A percentile compares a stretch with the other conserved stretches of the same genome.
Evolutionary conservation across 2,113 vertebrate genomes (phyloP).

Genomic region (Leptobrachium ailaonicum): DNA sequence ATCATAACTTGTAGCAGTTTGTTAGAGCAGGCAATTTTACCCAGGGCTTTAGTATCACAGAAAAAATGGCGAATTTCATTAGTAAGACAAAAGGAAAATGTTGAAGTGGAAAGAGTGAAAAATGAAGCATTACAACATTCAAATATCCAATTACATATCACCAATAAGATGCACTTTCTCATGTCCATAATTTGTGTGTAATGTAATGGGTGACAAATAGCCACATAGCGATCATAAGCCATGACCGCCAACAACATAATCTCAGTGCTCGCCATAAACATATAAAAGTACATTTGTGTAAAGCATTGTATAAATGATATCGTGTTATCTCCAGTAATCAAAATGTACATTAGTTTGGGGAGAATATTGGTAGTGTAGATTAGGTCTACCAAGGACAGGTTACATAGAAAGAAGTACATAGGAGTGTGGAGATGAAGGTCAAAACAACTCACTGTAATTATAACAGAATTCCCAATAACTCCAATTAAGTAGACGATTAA

Average conservation of each 20-base stretch:
- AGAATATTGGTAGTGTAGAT: conserved; percentile 23
- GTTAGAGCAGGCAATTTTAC: conserved; percentile 50
- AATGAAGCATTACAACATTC: neutral
- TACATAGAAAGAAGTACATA: conserved; percentile 48
- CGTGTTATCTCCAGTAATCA: neutral
- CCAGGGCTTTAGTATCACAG: conserved; percentile 52
- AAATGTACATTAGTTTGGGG: conserved; percentile 9
- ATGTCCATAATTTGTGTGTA: neutral
- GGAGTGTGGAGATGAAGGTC: conserved; percentile 35
- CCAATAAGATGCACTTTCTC: conserved; percentile 8
- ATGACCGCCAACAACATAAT: neutral
- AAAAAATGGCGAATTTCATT: conserved; percentile 52
- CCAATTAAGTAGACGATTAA: conserved; percentile 52
- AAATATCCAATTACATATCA: neutral
- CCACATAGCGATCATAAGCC: conserved; percentile 24
- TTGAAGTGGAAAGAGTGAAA: neutral
- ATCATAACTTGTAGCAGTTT: conserved; percentile 32
- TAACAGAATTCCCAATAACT: conserved; percentile 48
- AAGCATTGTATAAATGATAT: conserved; percentile 8
- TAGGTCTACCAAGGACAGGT: conserved; percentile 43
- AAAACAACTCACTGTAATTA: conserved; percentile 31
- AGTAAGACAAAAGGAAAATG: conserved; percentile 4
- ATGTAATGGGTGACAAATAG: conserved; percentile 2
- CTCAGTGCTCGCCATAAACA: neutral
- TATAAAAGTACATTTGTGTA: neutral